Conservation (phyloP, 2,113 vertebrate species). For the Petrocephalus microphthalmus region DNA sequence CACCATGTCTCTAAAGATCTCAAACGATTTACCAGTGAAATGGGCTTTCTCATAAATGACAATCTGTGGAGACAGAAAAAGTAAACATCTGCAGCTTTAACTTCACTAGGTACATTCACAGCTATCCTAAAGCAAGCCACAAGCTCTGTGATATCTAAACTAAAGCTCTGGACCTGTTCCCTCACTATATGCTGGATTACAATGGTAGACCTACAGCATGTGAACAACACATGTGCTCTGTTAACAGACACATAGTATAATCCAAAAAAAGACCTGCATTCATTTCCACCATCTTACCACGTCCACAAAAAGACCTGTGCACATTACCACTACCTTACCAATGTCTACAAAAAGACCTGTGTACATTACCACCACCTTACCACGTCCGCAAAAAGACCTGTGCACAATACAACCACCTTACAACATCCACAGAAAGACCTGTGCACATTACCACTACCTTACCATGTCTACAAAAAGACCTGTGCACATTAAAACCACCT, state of each 20-base stretch:
- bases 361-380: too few relatives aligned
- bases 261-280: neutral
- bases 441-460: neutral
- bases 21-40: slow-evolving; percentile 60
- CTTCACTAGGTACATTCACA: neutral
- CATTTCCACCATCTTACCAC: too few relatives aligned
- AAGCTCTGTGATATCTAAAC: neutral
- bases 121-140: neutral
- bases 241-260: neutral
- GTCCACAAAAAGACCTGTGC: neutral
- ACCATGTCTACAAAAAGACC: neutral
- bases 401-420: neutral
- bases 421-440: neutral
- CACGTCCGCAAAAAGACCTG: too few relatives aligned
- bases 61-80: slow-evolving; percentile 58
- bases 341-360: neutral
- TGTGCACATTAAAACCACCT: neutral
- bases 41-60: slow-evolving; percentile 69
- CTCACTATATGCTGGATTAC: neutral
- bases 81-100: neutral
- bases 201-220: neutral
- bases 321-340: too few relatives aligned
- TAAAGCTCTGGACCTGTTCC: neutral
- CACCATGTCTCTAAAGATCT: slow-evolving; percentile 69
- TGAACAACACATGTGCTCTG: neutral